Conservation (phyloP, 2,888 invertebrate species). For the Meteorus colon region DNA sequence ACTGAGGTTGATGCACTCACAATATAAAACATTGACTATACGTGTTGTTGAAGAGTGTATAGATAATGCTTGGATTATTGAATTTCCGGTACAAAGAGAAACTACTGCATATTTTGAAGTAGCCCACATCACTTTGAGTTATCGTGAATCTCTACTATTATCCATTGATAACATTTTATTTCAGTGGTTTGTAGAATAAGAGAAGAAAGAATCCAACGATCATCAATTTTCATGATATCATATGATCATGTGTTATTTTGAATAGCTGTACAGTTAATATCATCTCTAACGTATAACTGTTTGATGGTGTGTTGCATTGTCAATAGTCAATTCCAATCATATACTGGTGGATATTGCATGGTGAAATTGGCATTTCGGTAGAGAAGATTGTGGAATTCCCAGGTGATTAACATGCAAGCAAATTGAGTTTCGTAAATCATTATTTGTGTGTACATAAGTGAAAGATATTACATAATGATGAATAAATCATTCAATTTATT, state of each 20-base stretch:
- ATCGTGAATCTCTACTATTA: not conserved
- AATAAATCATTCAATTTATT: no score
- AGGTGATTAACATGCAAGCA: no score
- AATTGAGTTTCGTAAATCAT: no score
- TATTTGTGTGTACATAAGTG: no score
- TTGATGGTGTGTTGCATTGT: not conserved
- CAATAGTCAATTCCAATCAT: not conserved
- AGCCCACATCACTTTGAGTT: conserved; percentile 2
- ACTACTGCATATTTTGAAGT: conserved; percentile 10
- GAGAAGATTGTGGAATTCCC: no score
- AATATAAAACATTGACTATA: conserved; percentile 33
- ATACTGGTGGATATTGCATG: not conserved
- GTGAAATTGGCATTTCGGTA: no score
- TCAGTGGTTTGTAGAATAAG: no score
- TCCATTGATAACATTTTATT: not conserved
- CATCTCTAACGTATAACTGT: not conserved
- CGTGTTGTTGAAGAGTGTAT: conserved; percentile 16
- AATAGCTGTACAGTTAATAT: not conserved
- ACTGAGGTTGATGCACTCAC: conserved; percentile 37
- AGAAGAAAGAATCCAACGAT: no score
- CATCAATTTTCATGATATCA: not conserved
- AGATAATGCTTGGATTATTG: conserved; percentile 31
- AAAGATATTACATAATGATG: no score
- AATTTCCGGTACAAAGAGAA: conserved; percentile 33
- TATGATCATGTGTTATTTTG: not conserved